Evolutionary conservation across 2,113 vertebrate species (phyloP).

Genomic region (Bubo bubo): DNA sequence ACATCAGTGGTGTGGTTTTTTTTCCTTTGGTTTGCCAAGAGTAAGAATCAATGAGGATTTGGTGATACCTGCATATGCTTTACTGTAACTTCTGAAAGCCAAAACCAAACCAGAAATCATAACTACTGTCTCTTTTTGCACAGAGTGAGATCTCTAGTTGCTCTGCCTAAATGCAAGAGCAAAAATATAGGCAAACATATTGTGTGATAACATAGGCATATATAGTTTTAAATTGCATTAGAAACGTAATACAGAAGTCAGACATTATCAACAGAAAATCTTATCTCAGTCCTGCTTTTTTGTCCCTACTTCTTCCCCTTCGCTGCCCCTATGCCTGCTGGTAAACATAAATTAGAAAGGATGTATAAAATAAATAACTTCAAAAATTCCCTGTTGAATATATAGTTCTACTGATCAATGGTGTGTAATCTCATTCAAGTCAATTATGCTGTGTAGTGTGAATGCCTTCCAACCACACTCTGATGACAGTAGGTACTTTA

Average conservation of each 20-base stretch:
- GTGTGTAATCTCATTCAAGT: constrained; percentile 59
- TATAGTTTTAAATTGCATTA: neutral
- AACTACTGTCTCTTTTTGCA: neutral
- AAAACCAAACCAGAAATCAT: neutral
- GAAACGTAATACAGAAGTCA: neutral
- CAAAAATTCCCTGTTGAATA: neutral
- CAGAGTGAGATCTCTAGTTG: neutral
- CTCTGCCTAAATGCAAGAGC: neutral
- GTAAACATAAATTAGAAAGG: constrained; percentile 39
- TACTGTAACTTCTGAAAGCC: constrained; percentile 13
- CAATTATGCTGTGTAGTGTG: constrained; percentile 34
- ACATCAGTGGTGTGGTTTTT: neutral
- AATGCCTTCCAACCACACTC: constrained; percentile 35
- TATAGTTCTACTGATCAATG: constrained; percentile 60
- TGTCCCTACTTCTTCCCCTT: neutral
- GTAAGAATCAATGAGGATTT: neutral
- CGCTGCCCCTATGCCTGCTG: neutral
- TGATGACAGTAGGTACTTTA: constrained; percentile 57
- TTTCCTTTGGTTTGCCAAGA: constrained; percentile 12
- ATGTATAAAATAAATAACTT: constrained; percentile 10
- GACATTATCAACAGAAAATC: neutral
- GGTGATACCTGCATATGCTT: neutral
- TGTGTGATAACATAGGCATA: neutral
- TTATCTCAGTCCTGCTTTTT: neutral
- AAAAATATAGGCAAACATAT: neutral